Evolutionary conservation across 2,113 vertebrate genomes (phyloP), one percentile per base, ranked within the genome.

Genomic region (Acinonyx jubatus): DNA sequence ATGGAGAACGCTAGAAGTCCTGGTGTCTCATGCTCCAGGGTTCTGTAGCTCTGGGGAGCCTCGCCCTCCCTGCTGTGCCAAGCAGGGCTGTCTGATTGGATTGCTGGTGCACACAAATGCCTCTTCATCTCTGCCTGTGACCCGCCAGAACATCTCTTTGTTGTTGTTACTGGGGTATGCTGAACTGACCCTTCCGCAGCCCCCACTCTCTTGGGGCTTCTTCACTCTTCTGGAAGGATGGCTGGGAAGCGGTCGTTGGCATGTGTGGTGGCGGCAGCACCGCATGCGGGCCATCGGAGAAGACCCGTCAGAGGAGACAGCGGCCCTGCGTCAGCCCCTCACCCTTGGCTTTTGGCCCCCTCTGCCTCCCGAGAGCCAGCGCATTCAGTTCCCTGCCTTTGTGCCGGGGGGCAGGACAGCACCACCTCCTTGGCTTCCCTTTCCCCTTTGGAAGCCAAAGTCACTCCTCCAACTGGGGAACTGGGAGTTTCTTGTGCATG

Each of bases 381-480:
- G 12, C 50, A 3, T 68, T 84, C 55, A 23, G 13, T 96, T 65
- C 85, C 23, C 48, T 93, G 93, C 80, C 82, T 63, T 76, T 81
- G 95, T 97, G 36, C 36, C 29, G 5, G 41, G 69, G 36, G 65
- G 78, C 21, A 66, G 85, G 41, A 15, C 65, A 90, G 95, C 50
- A 29, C 69, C 29, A 7, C 93, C 93, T 71, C 38, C 89, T 98
- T 98, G 98, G 94, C 95, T 76, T 96, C 68, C 27, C 63, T 27
- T 87, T 55, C 63, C 45, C 91, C 13, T 89, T 94, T 69, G 79
- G 96, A 94, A 98, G 98, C 95, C 93, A 74, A 31, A 93, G 0
- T 94, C 83, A 23, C 21, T 96, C 14, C 29, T 96, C 29, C 38
- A 33, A 0, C 31, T 14, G 2, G 33, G 82, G 71, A 36, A 52